Conservation (phyloP, 2,797 vertebrate species). For the Bovichtus variegatus region DNA sequence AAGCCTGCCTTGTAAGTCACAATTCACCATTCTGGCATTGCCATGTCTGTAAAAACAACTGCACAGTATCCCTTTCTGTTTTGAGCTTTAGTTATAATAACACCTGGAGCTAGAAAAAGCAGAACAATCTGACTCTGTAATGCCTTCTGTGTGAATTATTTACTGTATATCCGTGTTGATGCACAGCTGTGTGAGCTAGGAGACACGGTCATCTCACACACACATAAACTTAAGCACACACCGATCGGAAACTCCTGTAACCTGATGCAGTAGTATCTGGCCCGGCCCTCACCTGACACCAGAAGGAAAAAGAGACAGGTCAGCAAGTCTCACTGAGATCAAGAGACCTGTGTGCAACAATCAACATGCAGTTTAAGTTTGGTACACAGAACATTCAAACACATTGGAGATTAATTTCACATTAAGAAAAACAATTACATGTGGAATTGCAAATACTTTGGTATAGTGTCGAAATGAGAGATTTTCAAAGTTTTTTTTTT, state of each 20-base stretch:
- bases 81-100: neutral
- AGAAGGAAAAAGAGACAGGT: conserved; percentile 18
- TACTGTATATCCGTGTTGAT: conserved; percentile 32
- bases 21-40: neutral
- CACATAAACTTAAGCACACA: conserved; percentile 35
- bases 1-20: conserved; percentile 25
- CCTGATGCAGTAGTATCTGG: conserved; percentile 59
- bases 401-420: neutral
- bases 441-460: neutral
- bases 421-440: neutral
- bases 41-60: neutral
- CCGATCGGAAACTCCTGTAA: conserved; percentile 73
- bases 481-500: neutral
- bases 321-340: neutral
- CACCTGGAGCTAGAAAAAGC: conserved; percentile 41
- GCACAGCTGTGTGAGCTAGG: conserved; percentile 47
- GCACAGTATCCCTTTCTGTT: neutral
- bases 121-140: conserved; percentile 18
- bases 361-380: neutral
- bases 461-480: neutral
- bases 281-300: conserved; percentile 61
- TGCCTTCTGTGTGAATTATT: conserved; percentile 67
- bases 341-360: neutral
- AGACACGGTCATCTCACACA: conserved; percentile 34
- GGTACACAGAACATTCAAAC: neutral